A percentile compares a stretch with the other conserved stretches of the same genome.
These are phyloP conservation scores for Vombatus ursinus DNA, from an alignment of 2,113 vertebrate genomes.

Conservation along the genomic window DNA sequence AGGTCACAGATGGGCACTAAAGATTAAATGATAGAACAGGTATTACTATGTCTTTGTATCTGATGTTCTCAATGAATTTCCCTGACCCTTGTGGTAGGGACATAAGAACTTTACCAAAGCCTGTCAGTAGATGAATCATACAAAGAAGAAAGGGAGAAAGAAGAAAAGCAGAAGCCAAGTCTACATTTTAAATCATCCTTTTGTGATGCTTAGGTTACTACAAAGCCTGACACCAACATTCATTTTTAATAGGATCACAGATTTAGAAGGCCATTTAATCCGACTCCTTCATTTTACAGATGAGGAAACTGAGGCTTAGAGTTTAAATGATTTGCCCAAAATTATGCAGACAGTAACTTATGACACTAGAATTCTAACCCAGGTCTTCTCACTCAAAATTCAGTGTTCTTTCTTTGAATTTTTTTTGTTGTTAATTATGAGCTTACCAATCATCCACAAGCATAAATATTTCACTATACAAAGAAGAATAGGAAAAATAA, in stretches of 20 bases:
- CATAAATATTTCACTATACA: neutral
- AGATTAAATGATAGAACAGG: neutral
- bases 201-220: neutral
- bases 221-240: neutral
- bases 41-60: neutral
- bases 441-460: neutral
- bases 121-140: neutral
- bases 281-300: neutral
- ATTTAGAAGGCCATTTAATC: neutral
- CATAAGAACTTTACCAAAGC: neutral
- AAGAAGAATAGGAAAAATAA: neutral
- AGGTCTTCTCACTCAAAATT: neutral
- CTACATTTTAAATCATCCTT: neutral
- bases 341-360: neutral
- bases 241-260: neutral
- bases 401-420: neutral
- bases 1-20: neutral
- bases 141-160: neutral
- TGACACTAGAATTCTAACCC: neutral
- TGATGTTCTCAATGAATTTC: neutral
- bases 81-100: too few relatives aligned
- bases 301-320: neutral
- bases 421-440: neutral
- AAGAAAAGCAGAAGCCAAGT: neutral
- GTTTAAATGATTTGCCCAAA: neutral